A percentile compares a stretch with the other conserved stretches of the same genome.
Conservation (phyloP, 2,888 invertebrate genomes). For the Synanthedon formicaeformis region DNA sequence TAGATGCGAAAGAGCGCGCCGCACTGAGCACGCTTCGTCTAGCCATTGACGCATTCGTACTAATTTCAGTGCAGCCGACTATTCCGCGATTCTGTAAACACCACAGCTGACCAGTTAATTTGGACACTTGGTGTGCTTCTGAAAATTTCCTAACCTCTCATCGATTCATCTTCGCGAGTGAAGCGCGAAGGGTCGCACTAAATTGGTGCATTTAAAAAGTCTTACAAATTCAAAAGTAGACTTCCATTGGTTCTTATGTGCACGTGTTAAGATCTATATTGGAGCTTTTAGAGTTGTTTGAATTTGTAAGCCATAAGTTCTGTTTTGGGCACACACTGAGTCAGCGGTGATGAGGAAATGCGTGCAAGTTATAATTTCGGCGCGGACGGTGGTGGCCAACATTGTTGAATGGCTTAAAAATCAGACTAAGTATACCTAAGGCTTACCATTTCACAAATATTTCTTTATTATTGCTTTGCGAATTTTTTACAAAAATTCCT, state of each 20-base stretch:
- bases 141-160: constrained; percentile 18
- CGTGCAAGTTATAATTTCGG: constrained; percentile 65
- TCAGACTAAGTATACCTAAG: constrained; percentile 11
- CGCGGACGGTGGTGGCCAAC: constrained; percentile 54
- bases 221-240: constrained; percentile 21
- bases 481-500: no score
- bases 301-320: constrained; percentile 57
- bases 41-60: constrained; percentile 67
- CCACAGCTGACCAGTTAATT: constrained; percentile 35
- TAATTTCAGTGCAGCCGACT: constrained; percentile 66
- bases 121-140: constrained; percentile 26
- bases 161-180: constrained; percentile 17
- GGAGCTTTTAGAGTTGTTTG: constrained; percentile 8
- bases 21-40: constrained; percentile 39
- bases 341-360: constrained; percentile 66
- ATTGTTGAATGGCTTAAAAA: constrained; percentile 61
- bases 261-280: constrained; percentile 17
- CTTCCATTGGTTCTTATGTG: background rate
- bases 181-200: constrained; percentile 26
- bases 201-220: constrained; percentile 25
- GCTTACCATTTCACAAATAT: background rate
- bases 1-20: constrained; percentile 46
- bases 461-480: no score
- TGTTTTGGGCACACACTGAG: constrained; percentile 62
- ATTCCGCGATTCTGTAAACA: constrained; percentile 70